A percentile compares a stretch with the other conserved stretches of the same genome.
Conservation (phyloP, 2,888 invertebrate genomes). For the Lampropteryx suffumata region DNA sequence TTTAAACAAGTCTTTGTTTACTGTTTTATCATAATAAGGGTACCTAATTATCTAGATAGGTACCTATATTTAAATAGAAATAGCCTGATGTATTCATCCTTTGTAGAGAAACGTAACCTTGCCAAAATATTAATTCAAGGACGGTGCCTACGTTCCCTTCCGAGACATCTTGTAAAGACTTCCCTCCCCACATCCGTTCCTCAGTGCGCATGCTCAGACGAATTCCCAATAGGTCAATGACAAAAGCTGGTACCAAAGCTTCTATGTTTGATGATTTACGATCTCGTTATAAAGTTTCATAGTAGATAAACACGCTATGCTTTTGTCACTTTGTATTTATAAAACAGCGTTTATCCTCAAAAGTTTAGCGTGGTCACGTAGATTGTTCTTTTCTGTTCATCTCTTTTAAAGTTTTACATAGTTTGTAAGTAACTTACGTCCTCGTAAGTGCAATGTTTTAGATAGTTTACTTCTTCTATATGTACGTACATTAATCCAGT, state of each 20-base stretch:
- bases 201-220: slow-evolving; percentile 52
- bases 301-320: slow-evolving; percentile 19
- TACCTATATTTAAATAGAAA: too few relatives aligned
- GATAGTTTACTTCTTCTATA: too few relatives aligned
- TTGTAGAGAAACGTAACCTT: slow-evolving; percentile 51
- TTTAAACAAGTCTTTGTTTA: slow-evolving; percentile 13
- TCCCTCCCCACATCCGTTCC: slow-evolving; percentile 42
- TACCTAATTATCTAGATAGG: too few relatives aligned
- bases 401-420: slow-evolving; percentile 33
- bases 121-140: slow-evolving; percentile 63
- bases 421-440: slow-evolving; percentile 6
- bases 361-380: slow-evolving; percentile 60
- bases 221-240: slow-evolving; percentile 43
- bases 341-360: slow-evolving; percentile 53
- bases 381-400: slow-evolving; percentile 44
- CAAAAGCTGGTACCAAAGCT: slow-evolving; percentile 41
- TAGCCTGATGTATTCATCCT: slow-evolving; percentile 4
- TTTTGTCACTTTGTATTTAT: slow-evolving; percentile 33
- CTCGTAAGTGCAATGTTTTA: too few relatives aligned
- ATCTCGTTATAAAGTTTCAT: slow-evolving; percentile 35
- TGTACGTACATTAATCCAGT: too few relatives aligned
- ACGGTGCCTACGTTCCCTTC: slow-evolving; percentile 50
- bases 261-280: slow-evolving; percentile 51
- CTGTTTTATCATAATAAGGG: background rate
- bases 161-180: slow-evolving; percentile 44